Conservation (phyloP, 2,113 vertebrate genomes). For the Bos indicus region DNA sequence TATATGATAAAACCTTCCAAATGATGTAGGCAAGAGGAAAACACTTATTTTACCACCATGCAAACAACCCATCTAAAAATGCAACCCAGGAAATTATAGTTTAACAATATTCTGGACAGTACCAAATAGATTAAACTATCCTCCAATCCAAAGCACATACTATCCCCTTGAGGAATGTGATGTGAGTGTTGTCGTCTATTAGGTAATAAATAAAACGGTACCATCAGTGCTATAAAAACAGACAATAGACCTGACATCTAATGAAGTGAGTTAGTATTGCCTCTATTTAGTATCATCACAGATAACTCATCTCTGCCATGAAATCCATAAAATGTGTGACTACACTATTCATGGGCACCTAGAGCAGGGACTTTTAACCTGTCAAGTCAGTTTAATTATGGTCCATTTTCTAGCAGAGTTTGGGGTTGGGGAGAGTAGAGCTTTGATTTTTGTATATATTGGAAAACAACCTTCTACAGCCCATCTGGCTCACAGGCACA, state of each 20-base stretch:
- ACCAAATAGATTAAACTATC: constrained; percentile 31
- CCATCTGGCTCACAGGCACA: background rate
- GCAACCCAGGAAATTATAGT: constrained; percentile 15
- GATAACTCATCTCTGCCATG: background rate
- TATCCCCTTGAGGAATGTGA: constrained; percentile 3
- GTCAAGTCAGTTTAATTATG: background rate
- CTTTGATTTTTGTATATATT: background rate
- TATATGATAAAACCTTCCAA: background rate
- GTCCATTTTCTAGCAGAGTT: constrained; percentile 1
- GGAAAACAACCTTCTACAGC: background rate
- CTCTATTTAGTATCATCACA: constrained; percentile 24
- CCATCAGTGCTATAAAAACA: constrained; percentile 22
- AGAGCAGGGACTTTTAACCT: background rate
- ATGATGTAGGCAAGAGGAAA: constrained; percentile 36
- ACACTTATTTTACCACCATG: constrained; percentile 26
- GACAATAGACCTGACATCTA: background rate
- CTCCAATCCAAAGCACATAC: constrained; percentile 18
- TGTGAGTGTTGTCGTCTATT: background rate
- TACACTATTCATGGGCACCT: background rate
- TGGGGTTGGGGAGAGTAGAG: background rate
- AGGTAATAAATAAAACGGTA: constrained; percentile 44
- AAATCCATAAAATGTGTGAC: background rate
- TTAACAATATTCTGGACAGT: constrained; percentile 30
- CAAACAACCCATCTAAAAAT: constrained; percentile 19
- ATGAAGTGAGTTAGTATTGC: background rate